Evolutionary conservation across 2,888 invertebrate species (phyloP), one percentile per base, ranked within the genome.

Genomic region (Pandemis corylana): DNA sequence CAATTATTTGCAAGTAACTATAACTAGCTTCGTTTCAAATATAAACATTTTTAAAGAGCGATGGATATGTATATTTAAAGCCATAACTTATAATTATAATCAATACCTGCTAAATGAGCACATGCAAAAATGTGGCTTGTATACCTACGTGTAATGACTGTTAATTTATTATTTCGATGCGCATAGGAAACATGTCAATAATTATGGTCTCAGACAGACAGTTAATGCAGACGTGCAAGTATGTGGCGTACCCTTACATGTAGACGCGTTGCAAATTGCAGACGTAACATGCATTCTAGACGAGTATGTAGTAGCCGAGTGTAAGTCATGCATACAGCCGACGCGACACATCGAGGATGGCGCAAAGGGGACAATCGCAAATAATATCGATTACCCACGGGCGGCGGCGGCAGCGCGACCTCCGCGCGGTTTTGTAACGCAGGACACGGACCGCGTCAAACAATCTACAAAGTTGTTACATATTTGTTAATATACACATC

Each of bases 351-450:
- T 74, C 66, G 56, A 65, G 64, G 61, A 71, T 76, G 70, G 71
- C 67, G 75, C 77, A 78, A 79, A 80, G 86, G 85, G 86, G 86
- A 86, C 87, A 85, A 88, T 86, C 87, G 87, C 86, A 77, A 85
- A 65, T 70, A 88, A 85, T 90, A 93, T 92, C 90, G 91, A 91
- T 92, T 89, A 82, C 83, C 77, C 73, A 65, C 51, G 67, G 67
- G n/a, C 41, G 65, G 13, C 51, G 51, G n/a, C 56, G 61, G 20
- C 20, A 20, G 20, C 69, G 59, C 56, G 66, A 68, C 67, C 56
- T 66, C 65, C 65, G 64, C 76, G 70, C 78, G 71, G 62, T 80
- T 82, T 83, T 79, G 80, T 80, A 82, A 79, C 76, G 71, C 81
- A 41, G 72, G 69, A 74, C 83, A 84, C 83, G 83, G 81, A 79